A percentile compares a stretch with the other conserved stretches of the same genome.
Conservation (phyloP, 2,113 vertebrate species). For the Pagrus major region DNA sequence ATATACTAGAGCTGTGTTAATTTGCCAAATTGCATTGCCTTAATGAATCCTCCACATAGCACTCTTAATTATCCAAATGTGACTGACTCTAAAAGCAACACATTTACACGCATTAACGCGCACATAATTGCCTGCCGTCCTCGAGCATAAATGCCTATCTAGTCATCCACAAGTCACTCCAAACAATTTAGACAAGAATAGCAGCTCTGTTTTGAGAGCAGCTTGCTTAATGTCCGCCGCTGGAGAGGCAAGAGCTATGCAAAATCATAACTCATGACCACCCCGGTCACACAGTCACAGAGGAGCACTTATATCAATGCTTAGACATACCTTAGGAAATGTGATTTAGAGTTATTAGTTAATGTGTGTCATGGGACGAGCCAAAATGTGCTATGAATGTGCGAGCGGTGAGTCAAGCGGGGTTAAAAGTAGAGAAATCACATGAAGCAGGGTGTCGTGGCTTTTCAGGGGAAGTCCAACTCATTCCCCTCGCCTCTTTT, state of each 20-base stretch:
- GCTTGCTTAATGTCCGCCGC: slow-evolving; percentile 29
- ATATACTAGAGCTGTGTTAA: slow-evolving; percentile 61
- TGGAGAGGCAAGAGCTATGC: slow-evolving; percentile 31
- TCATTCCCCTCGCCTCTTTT: slow-evolving; percentile 23
- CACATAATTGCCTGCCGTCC: neutral
- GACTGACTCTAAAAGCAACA: slow-evolving; percentile 30
- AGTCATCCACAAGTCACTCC: slow-evolving; percentile 26
- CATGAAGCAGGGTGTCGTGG: slow-evolving; percentile 51
- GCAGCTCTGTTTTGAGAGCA: slow-evolving; percentile 46
- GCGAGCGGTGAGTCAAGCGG: slow-evolving; percentile 52
- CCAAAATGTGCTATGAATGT: slow-evolving; percentile 51
- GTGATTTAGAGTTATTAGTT: slow-evolving; percentile 74
- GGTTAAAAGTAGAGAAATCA: slow-evolving; percentile 66
- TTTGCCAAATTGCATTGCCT: slow-evolving; percentile 43
- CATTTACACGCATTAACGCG: neutral
- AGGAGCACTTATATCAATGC: slow-evolving; percentile 56
- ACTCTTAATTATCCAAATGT: slow-evolving; percentile 6
- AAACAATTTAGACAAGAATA: slow-evolving; percentile 61
- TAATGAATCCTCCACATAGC: slow-evolving; percentile 24
- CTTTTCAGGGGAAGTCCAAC: slow-evolving; percentile 60
- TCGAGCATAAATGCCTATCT: slow-evolving; percentile 19
- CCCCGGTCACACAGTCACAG: slow-evolving; percentile 59
- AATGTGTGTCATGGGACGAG: slow-evolving; percentile 69
- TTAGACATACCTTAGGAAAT: slow-evolving; percentile 73
- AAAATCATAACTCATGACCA: slow-evolving; percentile 73